These are phyloP conservation scores for Drosophila grimshawi DNA, from an alignment of 1,140 invertebrate genomes.

Conservation along the genomic window DNA sequence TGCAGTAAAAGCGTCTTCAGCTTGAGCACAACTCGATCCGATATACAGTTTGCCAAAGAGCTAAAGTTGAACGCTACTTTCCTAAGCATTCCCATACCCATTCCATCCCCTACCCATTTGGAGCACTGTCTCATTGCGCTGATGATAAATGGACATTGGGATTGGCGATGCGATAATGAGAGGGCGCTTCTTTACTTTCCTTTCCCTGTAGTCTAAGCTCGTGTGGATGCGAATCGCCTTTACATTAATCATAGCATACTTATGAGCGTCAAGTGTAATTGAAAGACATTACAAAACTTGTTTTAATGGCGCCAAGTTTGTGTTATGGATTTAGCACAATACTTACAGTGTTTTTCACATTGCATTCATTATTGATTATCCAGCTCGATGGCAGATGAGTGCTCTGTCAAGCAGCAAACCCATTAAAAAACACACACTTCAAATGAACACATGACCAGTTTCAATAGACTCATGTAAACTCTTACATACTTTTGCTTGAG, in stretches of 20 bases:
- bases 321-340: conserved; percentile 70
- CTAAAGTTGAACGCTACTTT: conserved; percentile 28
- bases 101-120: neutral
- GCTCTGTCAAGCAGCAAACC: conserved; percentile 11
- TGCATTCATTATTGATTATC: conserved; percentile 55
- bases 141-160: conserved; percentile 74
- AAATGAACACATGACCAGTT: neutral
- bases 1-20: conserved; percentile 8
- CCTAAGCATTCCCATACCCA: too few relatives aligned
- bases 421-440: conserved; percentile 16
- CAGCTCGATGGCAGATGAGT: neutral
- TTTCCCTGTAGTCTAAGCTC: neutral
- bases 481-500: neutral
- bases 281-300: conserved; percentile 81
- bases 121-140: conserved; percentile 46
- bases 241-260: conserved; percentile 82
- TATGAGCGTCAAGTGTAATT: conserved; percentile 80
- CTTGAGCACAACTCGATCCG: conserved; percentile 9
- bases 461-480: neutral
- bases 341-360: neutral
- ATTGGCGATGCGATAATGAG: conserved; percentile 64
- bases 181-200: conserved; percentile 38
- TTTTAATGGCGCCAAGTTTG: conserved; percentile 70
- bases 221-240: conserved; percentile 52
- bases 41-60: conserved; percentile 59